Conservation (phyloP, 2,888 invertebrate species). For the Ophioninae sp. region DNA sequence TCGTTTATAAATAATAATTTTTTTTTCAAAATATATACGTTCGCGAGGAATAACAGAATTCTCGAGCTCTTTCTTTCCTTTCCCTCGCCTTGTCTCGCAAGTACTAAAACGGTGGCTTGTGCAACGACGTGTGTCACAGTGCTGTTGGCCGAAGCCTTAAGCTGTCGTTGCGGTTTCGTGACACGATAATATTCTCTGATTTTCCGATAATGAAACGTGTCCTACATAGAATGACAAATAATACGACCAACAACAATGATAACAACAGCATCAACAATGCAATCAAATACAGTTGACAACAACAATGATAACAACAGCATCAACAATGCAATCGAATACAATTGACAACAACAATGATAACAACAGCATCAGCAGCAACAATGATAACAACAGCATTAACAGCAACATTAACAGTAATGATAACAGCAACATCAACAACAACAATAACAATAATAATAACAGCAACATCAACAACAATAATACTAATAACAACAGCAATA, state of each 20-base stretch:
- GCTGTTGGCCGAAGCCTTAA: slow-evolving; percentile 51
- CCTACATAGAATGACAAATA: background rate
- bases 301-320: no score
- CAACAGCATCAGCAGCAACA: no score
- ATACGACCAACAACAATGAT: background rate
- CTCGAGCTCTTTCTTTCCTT: background rate
- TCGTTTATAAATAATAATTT: background rate
- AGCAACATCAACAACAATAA: no score
- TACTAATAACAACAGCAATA: no score
- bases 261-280: no score
- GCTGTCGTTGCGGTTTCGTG: slow-evolving; percentile 55
- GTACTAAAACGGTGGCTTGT: slow-evolving; percentile 10
- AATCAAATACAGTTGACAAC: no score
- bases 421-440: no score
- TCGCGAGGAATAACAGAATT: background rate
- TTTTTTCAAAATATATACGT: background rate
- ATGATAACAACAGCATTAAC: no score
- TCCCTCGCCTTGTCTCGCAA: background rate
- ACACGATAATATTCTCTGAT: background rate
- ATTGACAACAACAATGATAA: no score
- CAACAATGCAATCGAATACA: no score
- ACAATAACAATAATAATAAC: no score
- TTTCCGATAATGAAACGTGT: background rate
- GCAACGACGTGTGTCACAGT: slow-evolving; percentile 54
- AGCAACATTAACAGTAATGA: no score